These are phyloP conservation scores for Chironomus striatipennis DNA, from an alignment of 1,140 invertebrate species.

Conservation along the genomic window DNA sequence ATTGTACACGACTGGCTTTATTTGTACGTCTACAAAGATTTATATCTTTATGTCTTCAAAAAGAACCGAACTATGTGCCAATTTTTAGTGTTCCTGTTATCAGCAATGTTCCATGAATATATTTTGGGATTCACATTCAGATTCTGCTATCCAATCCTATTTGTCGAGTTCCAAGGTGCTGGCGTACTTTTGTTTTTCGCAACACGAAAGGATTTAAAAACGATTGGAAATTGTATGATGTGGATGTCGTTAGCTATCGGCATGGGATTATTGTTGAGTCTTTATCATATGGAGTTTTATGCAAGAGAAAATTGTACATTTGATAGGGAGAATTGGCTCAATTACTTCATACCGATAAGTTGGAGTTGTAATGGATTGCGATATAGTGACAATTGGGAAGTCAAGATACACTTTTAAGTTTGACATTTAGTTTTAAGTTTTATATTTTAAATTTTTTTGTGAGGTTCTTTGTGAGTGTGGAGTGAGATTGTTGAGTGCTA, in stretches of 20 bases:
- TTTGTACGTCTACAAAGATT: constrained; percentile 81
- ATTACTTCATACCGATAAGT: constrained; percentile 48
- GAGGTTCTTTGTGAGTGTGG: too few relatives aligned
- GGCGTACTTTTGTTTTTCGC: constrained; percentile 51
- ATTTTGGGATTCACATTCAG: constrained; percentile 66
- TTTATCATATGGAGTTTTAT: constrained; percentile 81
- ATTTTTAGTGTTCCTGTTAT: constrained; percentile 51
- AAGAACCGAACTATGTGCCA: constrained; percentile 46
- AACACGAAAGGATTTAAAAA: constrained; percentile 43
- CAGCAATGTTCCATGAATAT: constrained; percentile 77
- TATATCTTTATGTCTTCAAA: constrained; percentile 49
- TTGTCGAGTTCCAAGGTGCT: constrained; percentile 57
- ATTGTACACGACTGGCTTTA: constrained; percentile 93
- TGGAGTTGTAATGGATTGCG: constrained; percentile 44
- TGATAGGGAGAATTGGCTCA: constrained; percentile 39
- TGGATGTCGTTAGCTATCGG: constrained; percentile 72
- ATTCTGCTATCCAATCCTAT: constrained; percentile 80
- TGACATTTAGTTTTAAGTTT: neutral
- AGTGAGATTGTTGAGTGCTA: too few relatives aligned
- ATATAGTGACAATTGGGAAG: constrained; percentile 22
- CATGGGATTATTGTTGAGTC: constrained; percentile 61
- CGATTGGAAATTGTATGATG: constrained; percentile 66
- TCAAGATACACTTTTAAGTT: neutral
- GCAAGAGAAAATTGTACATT: constrained; percentile 68
- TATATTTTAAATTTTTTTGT: too few relatives aligned